Base-by-base conservation (phyloP, 2,888 invertebrate species). In the Lampropteryx suffumata region DNA sequence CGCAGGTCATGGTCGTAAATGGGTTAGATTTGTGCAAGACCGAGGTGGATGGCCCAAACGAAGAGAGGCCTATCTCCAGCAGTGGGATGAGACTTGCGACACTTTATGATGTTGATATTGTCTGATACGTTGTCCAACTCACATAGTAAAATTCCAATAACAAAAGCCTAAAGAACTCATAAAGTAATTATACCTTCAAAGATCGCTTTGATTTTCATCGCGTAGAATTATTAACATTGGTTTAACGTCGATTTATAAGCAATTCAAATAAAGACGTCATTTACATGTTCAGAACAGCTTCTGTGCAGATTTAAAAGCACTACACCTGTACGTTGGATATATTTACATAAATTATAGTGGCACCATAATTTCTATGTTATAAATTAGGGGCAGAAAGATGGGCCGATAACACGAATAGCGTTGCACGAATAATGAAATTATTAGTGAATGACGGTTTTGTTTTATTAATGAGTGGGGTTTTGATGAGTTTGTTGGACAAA, bases 391-490 rank as follows among this genome's bases (percentile, higher is more conserved):
- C 59, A 57, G 58, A 56, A 50, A 54, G 79, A 80, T 78, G 52
- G 51, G 26, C 63, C 69, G 81, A 82, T 79, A 82, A 72, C 59
- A 55, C 57, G 61, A 73, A 75, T 73, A 65, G 69, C 65, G 61
- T 73, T 72, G 68, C 64, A 48, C 59, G 61, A 68, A 64, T 81
- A 79, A 82, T 82, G 69, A 76, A 78, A 77, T 82, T 77, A 83
- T 79, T 80, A 74, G 57, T 34, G 17, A 0, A 62, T 50, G 65
- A 59, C 58, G 57, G 54, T 57, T 75, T 76, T 79, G 74, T 75
- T 78, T 72, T 66, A 66, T 62, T 74, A 74, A 73, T 74, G 63
- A 68, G 41, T 24, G 21, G 14, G 29, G 10, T 30, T 26, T 51
- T 32, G 28, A 50, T 34, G 17, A 28, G 11, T 33, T 47, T 28